Evolutionary conservation across 2,113 vertebrate genomes (phyloP).

Genomic region (Heloderma charlesbogerti): DNA sequence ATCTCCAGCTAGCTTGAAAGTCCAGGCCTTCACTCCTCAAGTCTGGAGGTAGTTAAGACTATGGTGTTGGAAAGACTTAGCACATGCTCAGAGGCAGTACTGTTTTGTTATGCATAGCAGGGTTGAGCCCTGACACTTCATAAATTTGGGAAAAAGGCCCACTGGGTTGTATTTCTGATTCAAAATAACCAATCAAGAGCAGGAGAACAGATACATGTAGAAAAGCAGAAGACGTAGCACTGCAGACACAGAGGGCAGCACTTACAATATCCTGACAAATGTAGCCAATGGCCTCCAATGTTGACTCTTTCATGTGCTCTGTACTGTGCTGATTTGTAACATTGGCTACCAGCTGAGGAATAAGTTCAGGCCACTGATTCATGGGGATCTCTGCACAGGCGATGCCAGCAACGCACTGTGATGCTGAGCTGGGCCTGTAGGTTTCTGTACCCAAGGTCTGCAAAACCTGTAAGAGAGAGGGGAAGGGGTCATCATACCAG

Average conservation of each 20-base stretch:
- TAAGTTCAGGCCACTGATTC: conserved; percentile 96
- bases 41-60: not conserved
- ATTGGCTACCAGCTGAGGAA: conserved; percentile 95
- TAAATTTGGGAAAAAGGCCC: not conserved
- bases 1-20: not conserved
- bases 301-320: conserved; percentile 99
- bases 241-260: conserved; percentile 14
- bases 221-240: not conserved
- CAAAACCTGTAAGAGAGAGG: conserved; percentile 82
- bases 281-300: conserved; percentile 98
- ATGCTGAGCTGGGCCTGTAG: conserved; percentile 96
- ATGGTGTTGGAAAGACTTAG: not conserved
- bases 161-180: not conserved
- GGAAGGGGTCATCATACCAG: not conserved
- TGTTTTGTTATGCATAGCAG: accelerated
- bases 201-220: not conserved
- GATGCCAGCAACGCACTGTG: conserved; percentile 96
- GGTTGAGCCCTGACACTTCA: not conserved
- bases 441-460: conserved; percentile 97
- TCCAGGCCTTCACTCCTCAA: not conserved
- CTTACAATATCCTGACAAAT: conserved; percentile 99
- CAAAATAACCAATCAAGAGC: not conserved
- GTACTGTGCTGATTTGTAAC: conserved; percentile 96
- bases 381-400: conserved; percentile 97
- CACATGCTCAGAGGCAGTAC: not conserved